Percentiles rank a stretch among this genome's conserved stretches.
Evolutionary conservation across 2,113 vertebrate genomes (phyloP).

Genomic region (Arvicanthis niloticus): DNA sequence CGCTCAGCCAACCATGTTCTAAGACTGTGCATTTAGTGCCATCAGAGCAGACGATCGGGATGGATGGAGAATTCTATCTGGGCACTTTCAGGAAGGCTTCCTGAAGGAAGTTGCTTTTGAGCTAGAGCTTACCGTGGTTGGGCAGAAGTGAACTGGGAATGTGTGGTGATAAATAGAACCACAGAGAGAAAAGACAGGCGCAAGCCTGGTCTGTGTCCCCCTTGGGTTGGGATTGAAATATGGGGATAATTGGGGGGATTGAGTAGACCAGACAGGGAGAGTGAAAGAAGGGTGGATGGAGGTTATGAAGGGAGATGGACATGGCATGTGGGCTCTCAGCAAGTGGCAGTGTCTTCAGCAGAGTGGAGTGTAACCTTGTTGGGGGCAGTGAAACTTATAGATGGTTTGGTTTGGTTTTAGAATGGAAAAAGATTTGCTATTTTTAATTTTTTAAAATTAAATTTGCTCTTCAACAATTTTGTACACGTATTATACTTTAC

Average conservation of each 20-base stretch:
- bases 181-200: not conserved
- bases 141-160: not conserved
- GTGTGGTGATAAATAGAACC: not conserved
- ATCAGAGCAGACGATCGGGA: not conserved
- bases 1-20: not conserved
- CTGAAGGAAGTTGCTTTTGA: slow-evolving; percentile 46
- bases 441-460: not conserved
- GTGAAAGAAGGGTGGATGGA: not conserved
- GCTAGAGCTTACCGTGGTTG: not conserved
- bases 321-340: not conserved
- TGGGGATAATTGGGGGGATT: not conserved
- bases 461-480: not conserved
- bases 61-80: not conserved
- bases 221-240: not conserved
- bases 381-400: not conserved
- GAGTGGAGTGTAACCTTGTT: not conserved
- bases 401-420: not conserved
- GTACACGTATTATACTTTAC: no score
- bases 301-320: not conserved
- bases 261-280: not conserved
- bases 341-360: not conserved
- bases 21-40: not conserved
- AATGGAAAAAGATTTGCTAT: not conserved
- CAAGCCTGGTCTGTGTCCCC: not conserved
- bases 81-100: not conserved